phyloP scores from a whole-genome alignment of 2,888 invertebrate species.

The Protula sp. region DNA sequence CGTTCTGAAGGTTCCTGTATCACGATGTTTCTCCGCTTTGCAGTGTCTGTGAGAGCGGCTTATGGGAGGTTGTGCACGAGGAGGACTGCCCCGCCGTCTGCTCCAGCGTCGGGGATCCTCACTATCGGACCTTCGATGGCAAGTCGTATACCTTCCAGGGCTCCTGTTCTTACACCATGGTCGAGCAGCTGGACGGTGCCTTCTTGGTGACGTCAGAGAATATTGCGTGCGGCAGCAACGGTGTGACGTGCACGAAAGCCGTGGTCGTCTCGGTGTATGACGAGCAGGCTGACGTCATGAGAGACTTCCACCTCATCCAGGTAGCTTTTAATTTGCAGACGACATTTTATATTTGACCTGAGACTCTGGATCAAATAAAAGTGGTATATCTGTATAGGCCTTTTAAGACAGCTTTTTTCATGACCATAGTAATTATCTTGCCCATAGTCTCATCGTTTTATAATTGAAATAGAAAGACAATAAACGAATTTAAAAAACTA shows the following conservation, averaged over 20 bases:
- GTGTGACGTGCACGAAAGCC: constrained; percentile 20
- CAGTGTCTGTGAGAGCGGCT: constrained; percentile 57
- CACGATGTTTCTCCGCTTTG: background rate
- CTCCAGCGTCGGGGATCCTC: constrained; percentile 67
- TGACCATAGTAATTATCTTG: too few relatives aligned
- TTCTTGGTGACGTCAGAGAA: constrained; percentile 21
- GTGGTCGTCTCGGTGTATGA: constrained; percentile 8
- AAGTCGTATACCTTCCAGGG: constrained; percentile 79
- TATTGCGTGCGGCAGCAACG: constrained; percentile 24
- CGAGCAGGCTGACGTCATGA: background rate
- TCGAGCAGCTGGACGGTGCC: background rate
- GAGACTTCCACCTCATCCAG: background rate
- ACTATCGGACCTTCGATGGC: constrained; percentile 48
- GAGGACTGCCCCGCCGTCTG: constrained; percentile 58
- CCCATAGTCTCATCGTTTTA: too few relatives aligned
- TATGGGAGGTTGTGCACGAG: constrained; percentile 70
- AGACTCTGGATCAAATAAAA: too few relatives aligned
- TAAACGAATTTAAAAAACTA: too few relatives aligned
- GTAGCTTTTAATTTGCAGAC: too few relatives aligned
- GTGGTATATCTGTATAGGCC: too few relatives aligned
- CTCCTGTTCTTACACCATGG: constrained; percentile 59
- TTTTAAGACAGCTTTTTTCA: too few relatives aligned
- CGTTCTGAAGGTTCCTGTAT: too few relatives aligned
- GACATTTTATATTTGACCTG: too few relatives aligned
- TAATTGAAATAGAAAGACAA: too few relatives aligned